phyloP scores from a whole-genome alignment of 2,113 vertebrate species.

The Hippocampus guttulatus region DNA sequence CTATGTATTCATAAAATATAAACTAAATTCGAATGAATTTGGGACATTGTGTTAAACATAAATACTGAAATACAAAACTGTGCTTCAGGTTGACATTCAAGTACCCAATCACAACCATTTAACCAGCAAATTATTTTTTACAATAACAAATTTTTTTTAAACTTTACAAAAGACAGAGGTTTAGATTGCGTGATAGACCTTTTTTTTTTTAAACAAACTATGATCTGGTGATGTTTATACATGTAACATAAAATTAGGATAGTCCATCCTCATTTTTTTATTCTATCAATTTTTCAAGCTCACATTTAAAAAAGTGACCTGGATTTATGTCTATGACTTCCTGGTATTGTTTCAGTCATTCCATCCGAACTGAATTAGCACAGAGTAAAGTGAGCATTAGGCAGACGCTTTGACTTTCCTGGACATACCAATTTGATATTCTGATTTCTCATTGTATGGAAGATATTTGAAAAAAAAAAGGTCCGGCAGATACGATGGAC shows the following conservation, averaged over 20 bases:
- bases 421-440: slow-evolving; percentile 21
- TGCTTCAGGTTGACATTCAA: too few relatives aligned
- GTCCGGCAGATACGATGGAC: too few relatives aligned
- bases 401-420: slow-evolving; percentile 9
- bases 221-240: background rate
- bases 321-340: slow-evolving; percentile 24
- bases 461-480: background rate
- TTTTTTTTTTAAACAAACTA: too few relatives aligned
- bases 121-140: too few relatives aligned
- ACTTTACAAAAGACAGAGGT: too few relatives aligned
- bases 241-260: slow-evolving; percentile 24
- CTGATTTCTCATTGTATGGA: background rate
- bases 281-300: slow-evolving; percentile 16
- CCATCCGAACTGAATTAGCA: slow-evolving; percentile 19
- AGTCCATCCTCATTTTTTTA: slow-evolving; percentile 22
- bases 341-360: slow-evolving; percentile 7
- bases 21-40: too few relatives aligned
- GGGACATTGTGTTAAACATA: too few relatives aligned
- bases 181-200: too few relatives aligned
- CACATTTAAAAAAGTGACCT: slow-evolving; percentile 8
- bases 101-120: too few relatives aligned
- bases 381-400: slow-evolving; percentile 1
- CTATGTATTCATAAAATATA: too few relatives aligned
- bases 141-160: too few relatives aligned
- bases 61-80: too few relatives aligned